Evolutionary conservation across 2,797 vertebrate species (phyloP), one percentile per base, ranked within the genome.

Genomic region (Melanogrammus aeglefinus): DNA sequence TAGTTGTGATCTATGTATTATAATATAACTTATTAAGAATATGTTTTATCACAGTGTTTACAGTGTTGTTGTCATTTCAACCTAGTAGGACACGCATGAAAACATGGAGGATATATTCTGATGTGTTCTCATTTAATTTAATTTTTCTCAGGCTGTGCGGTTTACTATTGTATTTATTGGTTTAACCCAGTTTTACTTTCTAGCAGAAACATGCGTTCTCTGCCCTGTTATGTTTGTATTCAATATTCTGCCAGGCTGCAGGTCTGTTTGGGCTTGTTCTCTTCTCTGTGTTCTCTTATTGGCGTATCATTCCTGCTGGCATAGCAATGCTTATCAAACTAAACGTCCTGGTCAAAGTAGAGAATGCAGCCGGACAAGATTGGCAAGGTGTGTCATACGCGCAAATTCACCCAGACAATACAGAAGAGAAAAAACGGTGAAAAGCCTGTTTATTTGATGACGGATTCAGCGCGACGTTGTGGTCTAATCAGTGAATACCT

Each of bases 341-440:
- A 75, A 31, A 51, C 69, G 27, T 35, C 75, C 71, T 71, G 72
- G 63, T 80, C 38, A 72, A 51, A 16, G 27, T 36, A 90, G 83
- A 90, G 84, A 93, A 93, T 92, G 91, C 84, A 24, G 91, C 80
- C 72, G 1, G 66, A 91, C 93, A 80, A 86, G 92, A 85, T 47
- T 27, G 70, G 72, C 76, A 13, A 89, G 91, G 77, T 85, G 88
- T 27, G 63, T 24, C 63, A 4, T 10, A 69, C 63, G 12, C 63
- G 27, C 63, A 63, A 44, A 12, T 44, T 44, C 41, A 16, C 12
- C 41, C 47, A 18, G 16, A 57, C 16, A 63, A 24, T 63, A 63
- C 21, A 63, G 57, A 1, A 0, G 57, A 63, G 21, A 13, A 27
- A 69, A 69, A 27, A 7, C 2, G 0, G 8, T 1, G 24, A 27